Evolutionary conservation across 35 echinoderm and acorn worm genomes (phyloP), one percentile per base, ranked within the genome.

Genomic region (Stichopus chloronotus): DNA sequence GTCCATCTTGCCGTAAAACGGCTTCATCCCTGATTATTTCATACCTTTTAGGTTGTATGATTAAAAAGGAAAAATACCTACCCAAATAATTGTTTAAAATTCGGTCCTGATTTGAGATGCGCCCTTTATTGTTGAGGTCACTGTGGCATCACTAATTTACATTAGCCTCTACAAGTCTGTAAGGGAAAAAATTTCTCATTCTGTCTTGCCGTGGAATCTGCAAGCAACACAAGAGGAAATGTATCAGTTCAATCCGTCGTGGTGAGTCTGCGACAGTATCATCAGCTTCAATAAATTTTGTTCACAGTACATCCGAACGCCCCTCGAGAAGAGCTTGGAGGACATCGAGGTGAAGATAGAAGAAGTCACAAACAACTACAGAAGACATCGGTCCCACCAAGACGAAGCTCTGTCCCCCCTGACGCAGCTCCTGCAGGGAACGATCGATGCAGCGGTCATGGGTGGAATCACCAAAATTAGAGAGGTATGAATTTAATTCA

Each of bases 391-490:
- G 7, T 55, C 76, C 5, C 58, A 94, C 20, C 81, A 92, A 5
- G 86, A 88, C 52, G 55, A 78, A 11, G 92, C 91, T 78, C 95
- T 94, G 30, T 94, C 83, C 83, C 94, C 88, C 58, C 84, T 98
- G 23, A 98, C 94, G 79, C 90, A 92, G 81, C 61, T 88, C n/a
- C 90, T 98, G 25, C 88, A 95, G 52, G 96, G 96, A 5, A 95
- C 92, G 56, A 95, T 98, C 63, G 96, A 98, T 69, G 96, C 96
- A 59, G 96, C 96, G 25, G 96, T 98, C 7, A 72, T 72, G 92
- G 96, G 96, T 43, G 96, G 96, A 13, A 87, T 93, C 14, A 78
- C 93, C 14, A 93, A 94, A 53, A 94, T 88, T 69, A 55, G 86
- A 88, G 86, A 88, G 86, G 86, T 88, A 88, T 7, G 8, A 14